Conservation (phyloP, 2,113 vertebrate genomes). For the Gavialis gangeticus region DNA sequence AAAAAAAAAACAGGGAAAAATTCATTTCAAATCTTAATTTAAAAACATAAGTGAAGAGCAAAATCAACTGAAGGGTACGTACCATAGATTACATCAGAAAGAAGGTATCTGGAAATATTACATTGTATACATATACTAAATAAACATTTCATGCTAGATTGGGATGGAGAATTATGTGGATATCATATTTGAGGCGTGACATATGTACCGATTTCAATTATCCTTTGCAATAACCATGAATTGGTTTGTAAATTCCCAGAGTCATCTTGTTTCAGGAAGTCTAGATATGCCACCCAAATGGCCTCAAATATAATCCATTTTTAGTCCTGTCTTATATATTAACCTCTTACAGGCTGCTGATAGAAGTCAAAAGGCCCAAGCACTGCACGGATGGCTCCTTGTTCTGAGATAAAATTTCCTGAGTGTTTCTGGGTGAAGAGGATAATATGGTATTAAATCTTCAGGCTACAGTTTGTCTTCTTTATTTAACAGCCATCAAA, state of each 20-base stretch:
- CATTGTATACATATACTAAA: constrained; percentile 17
- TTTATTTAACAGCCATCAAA: not conserved
- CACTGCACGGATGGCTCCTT: not conserved
- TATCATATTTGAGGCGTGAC: constrained; percentile 9
- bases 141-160: not conserved
- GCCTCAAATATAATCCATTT: not conserved
- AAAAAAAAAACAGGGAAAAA: not conserved
- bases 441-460: not conserved
- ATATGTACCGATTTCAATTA: not conserved
- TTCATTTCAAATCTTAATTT: not conserved
- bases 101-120: not conserved
- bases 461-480: not conserved
- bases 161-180: not conserved
- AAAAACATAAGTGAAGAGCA: not conserved
- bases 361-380: not conserved
- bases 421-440: not conserved
- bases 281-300: not conserved
- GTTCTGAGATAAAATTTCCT: not conserved
- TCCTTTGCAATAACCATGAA: not conserved
- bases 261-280: not conserved
- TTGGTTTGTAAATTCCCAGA: not conserved
- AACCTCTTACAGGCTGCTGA: not conserved
- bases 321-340: not conserved
- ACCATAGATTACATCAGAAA: not conserved
- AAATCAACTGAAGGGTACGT: not conserved